phyloP scores from a whole-genome alignment of 1,140 invertebrate species.

The Platorchestia sp. region DNA sequence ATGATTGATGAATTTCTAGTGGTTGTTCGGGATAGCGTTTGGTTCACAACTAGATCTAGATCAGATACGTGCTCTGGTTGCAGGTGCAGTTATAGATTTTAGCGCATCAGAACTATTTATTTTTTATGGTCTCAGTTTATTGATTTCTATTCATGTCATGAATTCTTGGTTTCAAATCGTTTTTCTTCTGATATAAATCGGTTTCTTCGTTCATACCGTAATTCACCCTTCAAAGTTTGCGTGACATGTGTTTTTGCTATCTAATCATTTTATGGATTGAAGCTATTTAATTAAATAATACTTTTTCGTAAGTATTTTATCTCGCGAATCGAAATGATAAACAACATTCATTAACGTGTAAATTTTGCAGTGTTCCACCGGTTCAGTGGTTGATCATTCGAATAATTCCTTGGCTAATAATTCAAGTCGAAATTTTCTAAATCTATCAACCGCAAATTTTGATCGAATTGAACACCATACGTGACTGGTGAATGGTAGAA shows the following conservation, averaged over 20 bases:
- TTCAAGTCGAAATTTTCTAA: neutral
- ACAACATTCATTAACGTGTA: neutral
- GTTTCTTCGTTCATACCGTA: neutral
- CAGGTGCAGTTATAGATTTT: neutral
- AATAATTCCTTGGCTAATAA: neutral
- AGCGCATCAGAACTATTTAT: neutral
- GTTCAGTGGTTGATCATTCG: neutral
- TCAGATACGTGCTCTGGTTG: neutral
- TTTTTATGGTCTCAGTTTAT: neutral
- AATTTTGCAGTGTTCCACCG: neutral
- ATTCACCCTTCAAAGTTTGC: neutral
- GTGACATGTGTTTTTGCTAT: neutral
- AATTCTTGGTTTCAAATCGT: neutral
- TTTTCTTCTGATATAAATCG: neutral
- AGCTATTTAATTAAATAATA: neutral
- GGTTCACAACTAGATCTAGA: neutral
- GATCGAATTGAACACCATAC: neutral
- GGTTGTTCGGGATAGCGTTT: neutral
- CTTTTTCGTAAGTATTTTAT: neutral
- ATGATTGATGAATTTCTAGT: neutral
- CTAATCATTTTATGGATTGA: neutral
- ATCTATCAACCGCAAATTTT: neutral
- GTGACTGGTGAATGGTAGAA: neutral
- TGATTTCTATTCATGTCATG: neutral
- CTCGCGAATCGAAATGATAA: neutral